Evolutionary conservation across 64 coral and sea anemone species (phyloP).

Genomic region (Actinia tenebrosa): DNA sequence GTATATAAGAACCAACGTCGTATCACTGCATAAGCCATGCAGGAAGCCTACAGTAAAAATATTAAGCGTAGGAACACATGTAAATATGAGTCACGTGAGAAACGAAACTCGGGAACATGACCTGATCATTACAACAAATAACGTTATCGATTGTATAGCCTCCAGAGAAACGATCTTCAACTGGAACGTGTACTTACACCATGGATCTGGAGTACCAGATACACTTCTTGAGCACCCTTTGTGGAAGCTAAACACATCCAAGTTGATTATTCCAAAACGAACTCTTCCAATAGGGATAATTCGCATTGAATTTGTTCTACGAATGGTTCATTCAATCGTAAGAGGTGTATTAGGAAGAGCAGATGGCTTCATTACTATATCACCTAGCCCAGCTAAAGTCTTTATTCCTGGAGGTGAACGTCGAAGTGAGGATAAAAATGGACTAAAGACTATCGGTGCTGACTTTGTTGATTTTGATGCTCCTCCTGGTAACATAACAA

Average conservation of each 20-base stretch:
- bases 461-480: background rate
- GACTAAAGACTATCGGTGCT: background rate
- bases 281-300: conserved; percentile 32
- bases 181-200: conserved; percentile 15
- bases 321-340: background rate
- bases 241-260: conserved; percentile 7
- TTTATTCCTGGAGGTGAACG: background rate
- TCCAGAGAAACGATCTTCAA: conserved; percentile 22
- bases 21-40: conserved; percentile 22
- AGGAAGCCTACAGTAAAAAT: conserved; percentile 15
- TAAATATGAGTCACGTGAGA: background rate
- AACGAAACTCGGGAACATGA: background rate
- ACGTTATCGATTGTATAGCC: conserved; percentile 10
- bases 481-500: background rate
- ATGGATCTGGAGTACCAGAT: background rate
- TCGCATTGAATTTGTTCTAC: conserved; percentile 1
- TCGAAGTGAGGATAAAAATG: conserved; percentile 1
- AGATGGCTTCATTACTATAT: conserved; percentile 19
- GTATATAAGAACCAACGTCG: background rate
- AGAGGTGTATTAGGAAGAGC: background rate
- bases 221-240: background rate
- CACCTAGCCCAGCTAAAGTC: conserved; percentile 13
- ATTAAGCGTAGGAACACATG: background rate
- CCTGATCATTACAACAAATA: conserved; percentile 10
- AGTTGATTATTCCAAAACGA: conserved; percentile 14